Percentiles rank a stretch among this genome's conserved stretches.
Conservation (phyloP, 2,888 invertebrate species). For the Agriopis leucophaearia region DNA sequence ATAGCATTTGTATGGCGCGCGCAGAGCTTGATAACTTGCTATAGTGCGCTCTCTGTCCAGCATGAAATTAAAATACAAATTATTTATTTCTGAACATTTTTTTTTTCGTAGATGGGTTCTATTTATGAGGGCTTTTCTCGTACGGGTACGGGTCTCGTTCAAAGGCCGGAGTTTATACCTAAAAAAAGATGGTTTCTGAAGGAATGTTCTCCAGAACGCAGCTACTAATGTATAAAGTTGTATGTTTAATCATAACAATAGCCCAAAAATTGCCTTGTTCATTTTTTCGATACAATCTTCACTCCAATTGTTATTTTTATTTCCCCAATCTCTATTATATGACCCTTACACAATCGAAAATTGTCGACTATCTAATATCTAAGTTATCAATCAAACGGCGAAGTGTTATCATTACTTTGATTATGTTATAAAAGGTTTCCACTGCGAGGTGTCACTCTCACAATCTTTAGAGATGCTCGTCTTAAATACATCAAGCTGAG, state of each 20-base stretch:
- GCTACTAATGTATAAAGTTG: background rate
- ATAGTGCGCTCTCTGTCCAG: too few species aligned
- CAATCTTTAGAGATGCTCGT: constrained; percentile 16
- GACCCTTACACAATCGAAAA: constrained; percentile 28
- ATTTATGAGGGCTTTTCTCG: too few species aligned
- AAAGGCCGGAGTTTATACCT: too few species aligned
- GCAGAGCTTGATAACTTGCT: too few species aligned
- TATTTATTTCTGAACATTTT: too few species aligned
- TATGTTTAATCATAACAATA: constrained; percentile 1
- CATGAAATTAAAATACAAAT: too few species aligned
- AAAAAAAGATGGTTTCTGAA: too few species aligned
- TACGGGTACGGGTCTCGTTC: too few species aligned
- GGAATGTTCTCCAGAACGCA: too few species aligned
- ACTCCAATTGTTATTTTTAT: constrained; percentile 4
- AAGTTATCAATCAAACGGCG: constrained; percentile 22
- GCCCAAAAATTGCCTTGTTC: constrained; percentile 6
- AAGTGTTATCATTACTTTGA: constrained; percentile 18
- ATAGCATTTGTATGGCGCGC: too few species aligned
- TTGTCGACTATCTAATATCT: constrained; percentile 17
- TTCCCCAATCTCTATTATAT: constrained; percentile 18
- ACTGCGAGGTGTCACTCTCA: constrained; percentile 7
- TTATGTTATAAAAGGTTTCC: constrained; percentile 16
- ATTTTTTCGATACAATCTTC: constrained; percentile 15
- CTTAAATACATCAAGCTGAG: background rate
- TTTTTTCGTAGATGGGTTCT: too few species aligned